A percentile compares a stretch with the other conserved stretches of the same genome.
phyloP scores from a whole-genome alignment of 92 coral and sea anemone species.

The Pocillopora meandrina region DNA sequence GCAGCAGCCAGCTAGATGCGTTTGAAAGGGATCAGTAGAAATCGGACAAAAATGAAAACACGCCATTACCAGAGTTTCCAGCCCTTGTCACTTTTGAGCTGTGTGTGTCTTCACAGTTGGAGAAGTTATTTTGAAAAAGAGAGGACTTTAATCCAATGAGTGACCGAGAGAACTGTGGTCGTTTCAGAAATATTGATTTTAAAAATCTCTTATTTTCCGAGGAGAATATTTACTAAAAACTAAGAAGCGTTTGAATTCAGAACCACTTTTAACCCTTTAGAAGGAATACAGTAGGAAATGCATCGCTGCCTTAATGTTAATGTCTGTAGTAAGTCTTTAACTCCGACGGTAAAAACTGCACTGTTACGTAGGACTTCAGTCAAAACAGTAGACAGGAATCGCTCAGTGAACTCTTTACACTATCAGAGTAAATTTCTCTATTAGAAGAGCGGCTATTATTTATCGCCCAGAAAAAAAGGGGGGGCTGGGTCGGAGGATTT shows the following conservation, averaged over 20 bases:
- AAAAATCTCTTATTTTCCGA: constrained; percentile 14
- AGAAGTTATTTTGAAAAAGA: not conserved
- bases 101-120: too few species aligned
- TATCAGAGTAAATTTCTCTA: too few species aligned
- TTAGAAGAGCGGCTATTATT: too few species aligned
- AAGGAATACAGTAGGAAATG: too few species aligned
- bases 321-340: too few species aligned
- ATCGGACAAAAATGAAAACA: not conserved
- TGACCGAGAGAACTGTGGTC: not conserved
- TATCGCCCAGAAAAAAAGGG: not conserved
- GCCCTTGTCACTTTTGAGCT: not conserved
- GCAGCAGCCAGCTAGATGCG: constrained; percentile 10
- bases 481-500: not conserved
- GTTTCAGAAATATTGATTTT: constrained; percentile 1
- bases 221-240: not conserved
- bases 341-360: too few species aligned
- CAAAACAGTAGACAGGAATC: too few species aligned
- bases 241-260: not conserved
- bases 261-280: not conserved
- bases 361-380: too few species aligned
- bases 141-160: not conserved
- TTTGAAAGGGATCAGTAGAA: not conserved
- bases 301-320: too few species aligned
- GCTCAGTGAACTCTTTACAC: too few species aligned
- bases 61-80: not conserved